A percentile compares a stretch with the other conserved stretches of the same genome.
phyloP scores from a whole-genome alignment of 2,797 vertebrate species.

The Eleutherodactylus coqui region DNA sequence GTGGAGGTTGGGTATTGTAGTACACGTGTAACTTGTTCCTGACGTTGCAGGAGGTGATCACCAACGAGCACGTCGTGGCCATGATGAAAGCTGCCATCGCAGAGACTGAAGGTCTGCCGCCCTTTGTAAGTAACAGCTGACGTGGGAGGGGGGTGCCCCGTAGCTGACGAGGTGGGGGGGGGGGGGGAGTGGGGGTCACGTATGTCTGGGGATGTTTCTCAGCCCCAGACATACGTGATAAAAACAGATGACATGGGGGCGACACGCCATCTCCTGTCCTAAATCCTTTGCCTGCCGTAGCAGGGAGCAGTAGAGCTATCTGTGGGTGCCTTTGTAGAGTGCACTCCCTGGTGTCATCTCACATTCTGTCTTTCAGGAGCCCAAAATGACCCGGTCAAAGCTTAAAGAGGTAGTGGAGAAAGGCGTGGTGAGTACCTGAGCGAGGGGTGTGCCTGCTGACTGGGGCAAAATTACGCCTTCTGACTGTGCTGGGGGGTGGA shows the following conservation, averaged over 20 bases:
- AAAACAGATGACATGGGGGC: too few relatives aligned
- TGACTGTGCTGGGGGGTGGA: too few relatives aligned
- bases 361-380: conserved; percentile 78
- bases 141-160: too few relatives aligned
- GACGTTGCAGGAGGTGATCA: conserved; percentile 88
- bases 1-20: neutral
- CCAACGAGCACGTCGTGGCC: conserved; percentile 91
- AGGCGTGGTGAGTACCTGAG: conserved; percentile 79
- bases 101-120: conserved; percentile 87
- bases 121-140: conserved; percentile 89
- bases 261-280: too few relatives aligned
- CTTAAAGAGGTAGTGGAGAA: conserved; percentile 91
- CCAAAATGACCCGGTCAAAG: conserved; percentile 96
- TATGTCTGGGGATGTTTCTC: too few relatives aligned
- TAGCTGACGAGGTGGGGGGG: neutral
- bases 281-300: too few relatives aligned
- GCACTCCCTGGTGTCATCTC: neutral
- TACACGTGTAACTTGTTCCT: neutral
- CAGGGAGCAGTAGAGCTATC: too few relatives aligned
- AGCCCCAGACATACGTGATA: too few relatives aligned
- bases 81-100: conserved; percentile 97
- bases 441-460: neutral
- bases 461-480: too few relatives aligned
- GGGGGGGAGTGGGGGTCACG: neutral
- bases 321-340: too few relatives aligned